Percentiles rank a stretch among this genome's conserved stretches.
Conservation (phyloP, 2,888 invertebrate genomes). For the Euclidia mi region DNA sequence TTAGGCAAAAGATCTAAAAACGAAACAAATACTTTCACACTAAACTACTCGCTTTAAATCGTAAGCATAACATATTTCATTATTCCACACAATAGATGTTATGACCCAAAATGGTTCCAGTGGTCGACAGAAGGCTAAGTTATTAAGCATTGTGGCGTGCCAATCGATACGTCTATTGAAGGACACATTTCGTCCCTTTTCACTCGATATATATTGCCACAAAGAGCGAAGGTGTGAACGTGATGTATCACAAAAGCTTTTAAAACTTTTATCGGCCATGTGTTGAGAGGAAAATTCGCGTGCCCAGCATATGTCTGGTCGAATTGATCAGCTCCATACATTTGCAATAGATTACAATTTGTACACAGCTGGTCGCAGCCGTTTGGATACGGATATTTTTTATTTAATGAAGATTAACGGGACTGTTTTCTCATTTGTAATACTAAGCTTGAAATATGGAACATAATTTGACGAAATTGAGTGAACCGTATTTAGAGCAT, state of each 20-base stretch:
- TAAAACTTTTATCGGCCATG: slow-evolving; percentile 4
- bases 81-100: slow-evolving; percentile 2
- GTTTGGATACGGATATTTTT: too few species aligned
- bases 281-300: not conserved
- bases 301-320: not conserved
- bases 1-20: too few species aligned
- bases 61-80: not conserved
- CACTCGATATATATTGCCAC: slow-evolving; percentile 21
- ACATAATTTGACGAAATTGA: too few species aligned
- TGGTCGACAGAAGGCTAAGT: slow-evolving; percentile 6
- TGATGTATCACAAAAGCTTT: slow-evolving; percentile 10
- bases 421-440: too few species aligned
- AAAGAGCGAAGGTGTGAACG: slow-evolving; percentile 19
- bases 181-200: slow-evolving; percentile 36
- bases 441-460: too few species aligned
- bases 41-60: too few species aligned
- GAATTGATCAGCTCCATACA: not conserved
- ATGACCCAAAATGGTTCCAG: slow-evolving; percentile 1
- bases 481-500: too few species aligned
- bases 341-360: slow-evolving; percentile 2
- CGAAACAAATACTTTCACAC: too few species aligned
- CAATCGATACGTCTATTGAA: slow-evolving; percentile 43
- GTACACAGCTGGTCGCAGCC: not conserved
- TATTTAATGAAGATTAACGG: too few species aligned
- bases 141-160: slow-evolving; percentile 35